Percentiles rank a stretch among this genome's conserved stretches.
Evolutionary conservation across 2,113 vertebrate genomes (phyloP).

Genomic region (Laticauda laticaudata): DNA sequence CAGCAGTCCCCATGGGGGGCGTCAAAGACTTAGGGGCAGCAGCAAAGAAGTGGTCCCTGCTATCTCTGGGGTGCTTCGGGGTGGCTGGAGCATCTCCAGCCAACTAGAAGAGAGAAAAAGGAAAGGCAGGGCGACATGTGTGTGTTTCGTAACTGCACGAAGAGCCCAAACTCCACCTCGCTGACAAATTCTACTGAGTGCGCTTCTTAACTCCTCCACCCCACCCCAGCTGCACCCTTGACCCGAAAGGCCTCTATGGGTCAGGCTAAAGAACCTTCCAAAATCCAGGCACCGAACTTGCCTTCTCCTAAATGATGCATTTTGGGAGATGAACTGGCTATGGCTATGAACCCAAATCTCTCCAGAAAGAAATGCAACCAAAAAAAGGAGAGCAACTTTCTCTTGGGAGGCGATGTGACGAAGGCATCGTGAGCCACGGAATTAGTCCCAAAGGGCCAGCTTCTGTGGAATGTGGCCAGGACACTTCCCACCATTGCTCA

Average conservation of each 20-base stretch:
- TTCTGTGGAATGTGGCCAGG: background rate
- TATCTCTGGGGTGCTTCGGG: constrained; percentile 88
- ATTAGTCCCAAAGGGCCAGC: background rate
- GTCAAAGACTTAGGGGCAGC: constrained; percentile 65
- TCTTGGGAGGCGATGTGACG: background rate
- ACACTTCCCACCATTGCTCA: background rate
- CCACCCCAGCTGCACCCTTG: background rate
- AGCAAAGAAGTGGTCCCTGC: constrained; percentile 87
- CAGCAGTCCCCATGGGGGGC: constrained; percentile 46
- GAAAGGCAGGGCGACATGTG: background rate
- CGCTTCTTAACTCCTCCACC: background rate
- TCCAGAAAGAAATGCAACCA: background rate
- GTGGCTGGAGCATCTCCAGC: constrained; percentile 83
- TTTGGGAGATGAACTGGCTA: background rate
- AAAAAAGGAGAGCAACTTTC: background rate
- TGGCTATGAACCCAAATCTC: background rate
- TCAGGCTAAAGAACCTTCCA: background rate
- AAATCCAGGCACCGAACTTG: background rate
- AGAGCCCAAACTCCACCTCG: background rate
- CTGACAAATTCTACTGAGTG: background rate
- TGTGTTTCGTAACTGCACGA: too few species aligned
- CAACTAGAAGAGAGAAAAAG: background rate
- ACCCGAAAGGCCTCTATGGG: background rate
- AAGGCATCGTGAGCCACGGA: background rate
- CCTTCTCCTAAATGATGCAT: background rate